Evolutionary conservation across 2,113 vertebrate species (phyloP), one percentile per base, ranked within the genome.

Genomic region (Malurus cyaneus): DNA sequence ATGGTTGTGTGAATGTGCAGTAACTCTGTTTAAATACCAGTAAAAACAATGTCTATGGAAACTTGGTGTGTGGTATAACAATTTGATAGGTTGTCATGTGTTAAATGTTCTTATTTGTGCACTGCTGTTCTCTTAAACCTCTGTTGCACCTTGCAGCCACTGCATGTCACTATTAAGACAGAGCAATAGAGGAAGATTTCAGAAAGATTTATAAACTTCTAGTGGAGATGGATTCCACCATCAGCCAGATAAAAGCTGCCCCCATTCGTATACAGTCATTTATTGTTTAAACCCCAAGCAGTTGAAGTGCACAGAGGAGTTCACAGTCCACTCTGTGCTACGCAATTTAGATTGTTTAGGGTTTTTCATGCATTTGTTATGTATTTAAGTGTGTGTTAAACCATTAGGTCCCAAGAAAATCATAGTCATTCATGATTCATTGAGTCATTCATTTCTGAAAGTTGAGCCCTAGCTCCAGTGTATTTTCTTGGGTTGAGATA

Each of bases 401-500:
- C 92, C 93, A 96, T 97, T 95, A 97, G 88, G 88, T 96, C 81
- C 71, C 72, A 89, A 92, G 95, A 95, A 97, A 97, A 97, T 96
- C 94, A 65, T 77, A 95, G 92, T 95, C 93, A 96, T 97, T 97
- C 96, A 97, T 97, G 96, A 97, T 97, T 97, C 97, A 97, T 95
- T 93, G 95, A 97, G 94, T 97, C 96, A 96, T 97, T 97, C 96
- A 95, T 97, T 96, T 96, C 90, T 94, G 94, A 96, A 97, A 96
- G 94, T 92, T 96, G 95, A 95, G 93, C 92, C 94, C 92, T 92
- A 80, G 88, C 1, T 0, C 80, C 86, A 91, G 71, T 95, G 92
- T 96, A 77, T 96, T 95, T 96, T 96, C 94, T 96, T 92, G 87
- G 92, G 80, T 83, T 95, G 95, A 97, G 96, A 92, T 94, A 96